Evolutionary conservation across 2,888 invertebrate species (phyloP).

Genomic region (Pseudococcus longispinus): DNA sequence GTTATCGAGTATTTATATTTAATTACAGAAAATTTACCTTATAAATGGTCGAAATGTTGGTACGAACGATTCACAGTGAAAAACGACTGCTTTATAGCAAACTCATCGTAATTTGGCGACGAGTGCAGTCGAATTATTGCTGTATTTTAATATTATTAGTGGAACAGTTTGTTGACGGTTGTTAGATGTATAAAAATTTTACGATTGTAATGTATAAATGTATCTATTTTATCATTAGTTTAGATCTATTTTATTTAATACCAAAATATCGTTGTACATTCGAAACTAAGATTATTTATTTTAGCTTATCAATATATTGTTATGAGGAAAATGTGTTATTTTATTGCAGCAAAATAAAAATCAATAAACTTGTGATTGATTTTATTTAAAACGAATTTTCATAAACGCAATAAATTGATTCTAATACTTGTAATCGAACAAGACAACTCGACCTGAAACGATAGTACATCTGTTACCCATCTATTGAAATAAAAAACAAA

Average conservation of each 20-base stretch:
- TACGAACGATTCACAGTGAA: not conserved
- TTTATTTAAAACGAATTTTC: not conserved
- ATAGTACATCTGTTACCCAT: not conserved
- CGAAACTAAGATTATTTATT: not conserved
- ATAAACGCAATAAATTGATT: too few species aligned
- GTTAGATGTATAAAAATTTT: not conserved
- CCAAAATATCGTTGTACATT: conserved; percentile 19
- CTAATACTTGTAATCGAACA: not conserved
- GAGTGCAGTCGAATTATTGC: not conserved
- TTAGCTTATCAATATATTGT: conserved; percentile 34
- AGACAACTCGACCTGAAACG: not conserved
- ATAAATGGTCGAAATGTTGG: not conserved
- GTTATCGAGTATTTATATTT: not conserved
- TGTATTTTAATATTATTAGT: not conserved
- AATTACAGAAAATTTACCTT: not conserved
- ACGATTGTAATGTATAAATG: conserved; percentile 26
- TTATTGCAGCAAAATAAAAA: not conserved
- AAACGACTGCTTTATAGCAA: not conserved
- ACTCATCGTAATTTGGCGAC: not conserved
- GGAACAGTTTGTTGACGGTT: not conserved
- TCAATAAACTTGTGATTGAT: not conserved
- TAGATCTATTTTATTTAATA: conserved; percentile 24
- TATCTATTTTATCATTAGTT: conserved; percentile 9
- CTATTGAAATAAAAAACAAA: not conserved
- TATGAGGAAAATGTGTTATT: not conserved